Base-by-base conservation (phyloP, 2,113 vertebrate genomes). In the Crocuta crocuta region DNA sequence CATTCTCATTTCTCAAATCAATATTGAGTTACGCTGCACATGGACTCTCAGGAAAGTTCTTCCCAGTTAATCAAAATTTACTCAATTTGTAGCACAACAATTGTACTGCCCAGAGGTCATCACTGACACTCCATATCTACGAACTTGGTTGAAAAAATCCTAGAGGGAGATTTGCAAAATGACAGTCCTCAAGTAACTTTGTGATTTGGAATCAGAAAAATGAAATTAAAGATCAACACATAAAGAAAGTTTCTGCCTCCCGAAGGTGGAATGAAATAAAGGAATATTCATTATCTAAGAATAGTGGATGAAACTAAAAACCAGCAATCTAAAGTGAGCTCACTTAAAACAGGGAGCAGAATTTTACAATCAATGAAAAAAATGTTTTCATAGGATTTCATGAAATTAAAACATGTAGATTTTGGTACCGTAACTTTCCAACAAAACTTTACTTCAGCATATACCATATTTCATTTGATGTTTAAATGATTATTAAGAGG, bases 1-100 rank as follows among this genome's bases (percentile, higher is more conserved):
- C 96, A 96, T 81, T 96, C 94, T 96, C 93, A 94, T 95, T 98
- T 98, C 96, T 97, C 96, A 97, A 97, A 98, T 92, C 55, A 95
- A 89, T 91, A 97, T 92, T 91, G 90, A 97, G 95, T 97, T 94
- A 88, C 1, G 3, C 58, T 55, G 43, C 23, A 43, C 80, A 93
- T 61, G 48, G 35, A 95, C 48, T 94, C 96, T 91, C 48, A 91
- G 92, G 73, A 96, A 97, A 96, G 66, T 95, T 96, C 91, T 88
- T 84, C 28, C 31, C 58, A 86, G 91, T 97, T 91, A 97, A 97
- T 96, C 76, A 97, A 94, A 98, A 96, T 97, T 96, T 95, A 94
- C 66, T 98, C 90, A 90, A 48, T 93, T 92, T 97, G 71, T 94
- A 92, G 53, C 80, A 95, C 50, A 92, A 94, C 80, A 89, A 55